Evolutionary conservation across 1,140 invertebrate genomes (phyloP).

Genomic region (Acyrthosiphon pisum): DNA sequence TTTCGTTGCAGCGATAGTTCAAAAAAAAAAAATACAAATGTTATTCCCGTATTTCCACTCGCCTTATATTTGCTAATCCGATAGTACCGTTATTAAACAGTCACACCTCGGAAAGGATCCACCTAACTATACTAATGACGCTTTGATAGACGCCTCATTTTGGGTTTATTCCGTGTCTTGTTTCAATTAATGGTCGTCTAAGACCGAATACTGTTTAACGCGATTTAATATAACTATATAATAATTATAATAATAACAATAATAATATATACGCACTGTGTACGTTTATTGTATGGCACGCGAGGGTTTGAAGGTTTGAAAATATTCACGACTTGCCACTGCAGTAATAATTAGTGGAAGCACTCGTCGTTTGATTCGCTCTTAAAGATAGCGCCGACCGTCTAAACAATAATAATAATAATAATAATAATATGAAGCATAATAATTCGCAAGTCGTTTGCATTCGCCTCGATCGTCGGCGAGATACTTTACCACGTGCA

Average conservation of each 20-base stretch:
- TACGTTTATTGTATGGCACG: background rate
- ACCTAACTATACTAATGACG: background rate
- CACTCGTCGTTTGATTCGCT: background rate
- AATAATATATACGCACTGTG: background rate
- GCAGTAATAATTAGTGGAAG: background rate
- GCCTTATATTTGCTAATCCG: background rate
- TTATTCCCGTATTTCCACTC: background rate
- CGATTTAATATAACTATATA: background rate
- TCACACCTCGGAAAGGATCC: background rate
- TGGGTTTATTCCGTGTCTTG: background rate
- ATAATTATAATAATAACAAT: background rate
- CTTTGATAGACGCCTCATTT: background rate
- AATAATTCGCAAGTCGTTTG: background rate
- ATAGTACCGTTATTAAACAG: background rate
- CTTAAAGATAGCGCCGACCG: background rate
- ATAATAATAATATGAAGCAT: background rate
- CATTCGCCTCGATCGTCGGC: background rate
- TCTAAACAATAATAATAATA: background rate
- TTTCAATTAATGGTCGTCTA: background rate
- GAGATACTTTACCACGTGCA: background rate
- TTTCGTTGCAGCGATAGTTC: too few species aligned
- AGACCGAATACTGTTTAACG: background rate
- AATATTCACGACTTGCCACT: background rate
- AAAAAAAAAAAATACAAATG: too few species aligned
- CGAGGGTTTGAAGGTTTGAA: background rate